These are phyloP conservation scores for Leistus spinibarbis DNA, from an alignment of 2,888 invertebrate genomes.

Conservation along the genomic window DNA sequence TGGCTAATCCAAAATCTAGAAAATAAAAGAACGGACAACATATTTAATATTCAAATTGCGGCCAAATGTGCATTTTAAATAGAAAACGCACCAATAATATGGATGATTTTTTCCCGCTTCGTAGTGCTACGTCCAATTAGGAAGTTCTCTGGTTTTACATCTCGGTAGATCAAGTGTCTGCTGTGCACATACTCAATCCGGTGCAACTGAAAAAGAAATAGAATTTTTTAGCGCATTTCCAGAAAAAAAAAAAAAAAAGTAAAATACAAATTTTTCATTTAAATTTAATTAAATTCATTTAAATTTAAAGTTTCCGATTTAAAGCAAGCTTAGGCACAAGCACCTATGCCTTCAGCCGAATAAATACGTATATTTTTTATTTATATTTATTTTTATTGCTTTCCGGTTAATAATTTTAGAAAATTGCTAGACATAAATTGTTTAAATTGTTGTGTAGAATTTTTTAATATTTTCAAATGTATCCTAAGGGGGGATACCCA, in stretches of 20 bases:
- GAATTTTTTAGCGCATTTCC: not conserved
- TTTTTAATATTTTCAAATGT: no score
- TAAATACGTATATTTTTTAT: no score
- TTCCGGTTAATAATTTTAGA: no score
- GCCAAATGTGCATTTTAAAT: not conserved
- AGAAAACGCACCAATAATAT: slow-evolving; percentile 82
- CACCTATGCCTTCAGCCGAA: no score
- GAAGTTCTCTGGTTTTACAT: slow-evolving; percentile 99
- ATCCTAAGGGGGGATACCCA: no score
- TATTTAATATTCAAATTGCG: slow-evolving; percentile 20
- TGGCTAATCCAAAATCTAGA: slow-evolving; percentile 99
- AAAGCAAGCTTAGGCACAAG: no score
- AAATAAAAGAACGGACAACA: slow-evolving; percentile 46
- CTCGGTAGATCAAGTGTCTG: slow-evolving; percentile 97
- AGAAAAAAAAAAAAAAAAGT: not conserved
- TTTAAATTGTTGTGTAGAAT: no score
- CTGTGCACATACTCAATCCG: slow-evolving; percentile 99
- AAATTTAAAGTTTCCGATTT: no score
- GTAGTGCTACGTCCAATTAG: slow-evolving; percentile 96
- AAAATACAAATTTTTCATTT: no score
- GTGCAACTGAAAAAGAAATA: slow-evolving; percentile 73
- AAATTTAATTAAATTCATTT: no score
- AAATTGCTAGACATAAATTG: no score
- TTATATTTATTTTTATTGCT: no score
- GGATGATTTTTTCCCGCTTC: slow-evolving; percentile 96